These are phyloP conservation scores for Pogonognathellus flavescens DNA, from an alignment of 1,140 invertebrate genomes.

Conservation along the genomic window DNA sequence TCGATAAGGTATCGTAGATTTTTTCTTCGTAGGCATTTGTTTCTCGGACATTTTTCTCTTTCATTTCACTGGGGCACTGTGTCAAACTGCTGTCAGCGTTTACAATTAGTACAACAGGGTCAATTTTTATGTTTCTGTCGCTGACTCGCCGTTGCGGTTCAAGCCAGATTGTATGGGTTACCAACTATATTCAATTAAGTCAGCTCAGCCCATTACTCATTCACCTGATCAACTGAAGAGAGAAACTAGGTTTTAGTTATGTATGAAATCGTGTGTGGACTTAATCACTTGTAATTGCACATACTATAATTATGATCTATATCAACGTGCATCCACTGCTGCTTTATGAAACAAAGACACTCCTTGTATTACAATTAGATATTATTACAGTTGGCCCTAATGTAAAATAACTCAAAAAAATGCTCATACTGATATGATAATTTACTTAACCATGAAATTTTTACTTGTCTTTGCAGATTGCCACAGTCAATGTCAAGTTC, in stretches of 20 bases:
- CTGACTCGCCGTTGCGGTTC: conserved; percentile 16
- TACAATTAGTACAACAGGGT: conserved; percentile 42
- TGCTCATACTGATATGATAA: no score
- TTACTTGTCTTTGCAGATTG: conserved; percentile 58
- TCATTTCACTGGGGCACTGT: conserved; percentile 47
- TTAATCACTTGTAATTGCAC: no score
- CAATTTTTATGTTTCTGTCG: conserved; percentile 18
- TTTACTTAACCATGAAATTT: no score
- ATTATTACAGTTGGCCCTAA: no score
- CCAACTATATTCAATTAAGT: background rate
- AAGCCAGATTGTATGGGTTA: background rate
- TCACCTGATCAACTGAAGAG: background rate
- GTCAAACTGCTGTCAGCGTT: conserved; percentile 28
- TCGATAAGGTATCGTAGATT: background rate
- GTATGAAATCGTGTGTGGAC: no score
- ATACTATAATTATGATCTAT: no score
- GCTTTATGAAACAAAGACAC: no score
- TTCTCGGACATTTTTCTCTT: conserved; percentile 43
- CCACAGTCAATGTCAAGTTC: conserved; percentile 61
- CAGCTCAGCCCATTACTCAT: background rate
- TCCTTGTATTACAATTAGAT: no score
- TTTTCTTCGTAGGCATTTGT: background rate
- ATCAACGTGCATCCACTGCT: no score
- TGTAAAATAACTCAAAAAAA: no score
- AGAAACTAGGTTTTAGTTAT: background rate